phyloP scores from a whole-genome alignment of 2,113 vertebrate species.

The Mormyrus lacerda region DNA sequence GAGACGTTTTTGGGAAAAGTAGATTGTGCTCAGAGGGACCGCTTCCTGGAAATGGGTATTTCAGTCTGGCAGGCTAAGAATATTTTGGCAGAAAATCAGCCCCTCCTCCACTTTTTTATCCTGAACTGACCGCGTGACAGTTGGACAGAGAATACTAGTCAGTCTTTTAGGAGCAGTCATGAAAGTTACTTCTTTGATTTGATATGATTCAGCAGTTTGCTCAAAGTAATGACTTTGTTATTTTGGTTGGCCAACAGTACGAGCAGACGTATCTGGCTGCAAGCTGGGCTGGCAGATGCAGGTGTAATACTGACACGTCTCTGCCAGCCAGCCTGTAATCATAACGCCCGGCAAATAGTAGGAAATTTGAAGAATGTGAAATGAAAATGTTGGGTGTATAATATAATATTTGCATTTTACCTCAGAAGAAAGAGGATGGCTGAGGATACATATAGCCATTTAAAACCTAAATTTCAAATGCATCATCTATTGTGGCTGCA shows the following conservation, averaged over 20 bases:
- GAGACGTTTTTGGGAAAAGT: background rate
- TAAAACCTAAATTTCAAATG: background rate
- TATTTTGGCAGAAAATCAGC: constrained; percentile 3
- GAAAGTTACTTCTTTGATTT: background rate
- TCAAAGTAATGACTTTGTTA: background rate
- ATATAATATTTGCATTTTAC: background rate
- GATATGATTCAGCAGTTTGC: constrained; percentile 12
- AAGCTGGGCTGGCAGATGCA: background rate
- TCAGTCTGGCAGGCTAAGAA: background rate
- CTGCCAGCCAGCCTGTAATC: background rate
- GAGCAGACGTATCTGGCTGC: background rate
- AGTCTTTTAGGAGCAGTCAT: background rate
- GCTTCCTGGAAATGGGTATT: background rate
- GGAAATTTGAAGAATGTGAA: background rate
- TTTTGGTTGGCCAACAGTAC: background rate
- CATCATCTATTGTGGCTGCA: background rate
- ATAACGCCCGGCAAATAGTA: background rate
- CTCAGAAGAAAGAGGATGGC: background rate
- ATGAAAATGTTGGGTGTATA: background rate
- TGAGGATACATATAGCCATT: background rate
- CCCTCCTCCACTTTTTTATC: background rate
- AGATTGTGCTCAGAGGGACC: background rate
- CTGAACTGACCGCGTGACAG: background rate
- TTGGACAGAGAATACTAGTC: background rate
- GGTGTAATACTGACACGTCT: background rate